A percentile compares a stretch with the other conserved stretches of the same genome.
phyloP scores from a whole-genome alignment of 2,888 invertebrate genomes.

The Ichneumoninae sp. region DNA sequence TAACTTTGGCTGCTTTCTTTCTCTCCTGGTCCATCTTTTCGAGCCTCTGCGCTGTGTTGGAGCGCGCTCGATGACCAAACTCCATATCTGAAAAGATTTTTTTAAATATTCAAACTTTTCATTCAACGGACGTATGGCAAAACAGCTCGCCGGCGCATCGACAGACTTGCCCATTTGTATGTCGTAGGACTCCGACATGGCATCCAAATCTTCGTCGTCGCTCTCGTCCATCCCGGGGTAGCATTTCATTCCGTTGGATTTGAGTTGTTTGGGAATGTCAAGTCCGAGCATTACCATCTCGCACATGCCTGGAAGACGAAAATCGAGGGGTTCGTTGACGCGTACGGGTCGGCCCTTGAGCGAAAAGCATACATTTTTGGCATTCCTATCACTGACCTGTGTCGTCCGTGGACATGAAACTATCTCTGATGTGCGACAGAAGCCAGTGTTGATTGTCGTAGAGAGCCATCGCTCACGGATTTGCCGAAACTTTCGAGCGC shows the following conservation, averaged over 20 bases:
- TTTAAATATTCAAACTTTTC: background rate
- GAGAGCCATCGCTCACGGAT: constrained; percentile 91
- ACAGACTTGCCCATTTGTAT: constrained; percentile 88
- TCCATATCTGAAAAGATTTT: constrained; percentile 82
- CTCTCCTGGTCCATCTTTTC: constrained; percentile 95
- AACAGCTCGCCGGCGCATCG: background rate
- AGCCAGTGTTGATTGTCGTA: constrained; percentile 98
- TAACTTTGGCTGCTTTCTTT: constrained; percentile 91
- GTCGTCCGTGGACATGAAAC: constrained; percentile 97
- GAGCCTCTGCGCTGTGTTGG: constrained; percentile 94
- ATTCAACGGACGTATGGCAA: background rate
- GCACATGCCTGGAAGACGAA: constrained; percentile 88
- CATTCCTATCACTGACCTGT: constrained; percentile 86
- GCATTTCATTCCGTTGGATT: constrained; percentile 87
- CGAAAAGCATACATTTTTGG: background rate
- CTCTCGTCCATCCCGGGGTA: constrained; percentile 93
- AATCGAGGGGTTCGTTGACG: background rate
- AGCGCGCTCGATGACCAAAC: constrained; percentile 88
- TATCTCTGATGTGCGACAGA: constrained; percentile 95
- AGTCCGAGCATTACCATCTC: constrained; percentile 96
- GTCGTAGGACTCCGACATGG: constrained; percentile 90
- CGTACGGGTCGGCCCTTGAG: background rate
- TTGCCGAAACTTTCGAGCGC: background rate
- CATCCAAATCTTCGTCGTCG: constrained; percentile 91
- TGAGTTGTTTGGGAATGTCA: constrained; percentile 89